phyloP scores from a whole-genome alignment of 2,113 vertebrate genomes.

The Hydrolagus affinis region DNA sequence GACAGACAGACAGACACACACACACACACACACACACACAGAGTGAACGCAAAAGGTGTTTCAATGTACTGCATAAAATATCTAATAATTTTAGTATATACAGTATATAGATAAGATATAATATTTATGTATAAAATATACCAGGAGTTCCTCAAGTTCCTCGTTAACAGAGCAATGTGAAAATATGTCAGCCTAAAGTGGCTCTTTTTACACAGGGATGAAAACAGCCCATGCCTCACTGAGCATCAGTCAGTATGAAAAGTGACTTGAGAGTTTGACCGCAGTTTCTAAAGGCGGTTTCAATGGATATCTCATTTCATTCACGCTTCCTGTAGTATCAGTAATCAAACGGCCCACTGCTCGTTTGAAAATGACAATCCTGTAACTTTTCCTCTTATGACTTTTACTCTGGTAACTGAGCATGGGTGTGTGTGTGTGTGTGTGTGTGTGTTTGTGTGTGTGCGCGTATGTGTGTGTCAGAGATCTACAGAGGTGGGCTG shows the following conservation, averaged over 20 bases:
- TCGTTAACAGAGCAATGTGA: too few species aligned
- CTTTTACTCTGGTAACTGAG: neutral
- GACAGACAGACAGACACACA: too few species aligned
- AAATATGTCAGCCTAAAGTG: too few species aligned
- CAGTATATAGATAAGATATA: too few species aligned
- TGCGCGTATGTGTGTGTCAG: neutral
- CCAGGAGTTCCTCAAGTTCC: too few species aligned
- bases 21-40: too few species aligned
- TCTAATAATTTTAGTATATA: too few species aligned
- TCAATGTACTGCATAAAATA: too few species aligned
- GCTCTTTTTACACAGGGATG: neutral
- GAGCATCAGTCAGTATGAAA: neutral
- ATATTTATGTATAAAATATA: too few species aligned
- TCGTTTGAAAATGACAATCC: neutral
- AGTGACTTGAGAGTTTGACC: neutral
- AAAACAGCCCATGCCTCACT: neutral
- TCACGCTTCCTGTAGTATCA: neutral
- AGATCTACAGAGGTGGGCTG: neutral
- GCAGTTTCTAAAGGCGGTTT: conserved; percentile 14
- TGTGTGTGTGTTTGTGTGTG: too few species aligned
- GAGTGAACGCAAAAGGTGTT: too few species aligned
- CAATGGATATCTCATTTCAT: neutral
- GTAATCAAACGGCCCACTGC: neutral
- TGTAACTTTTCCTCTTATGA: neutral
- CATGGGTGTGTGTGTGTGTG: too few species aligned